Base-by-base conservation (phyloP, 2,113 vertebrate genomes). In the Mesitornis unicolor region DNA sequence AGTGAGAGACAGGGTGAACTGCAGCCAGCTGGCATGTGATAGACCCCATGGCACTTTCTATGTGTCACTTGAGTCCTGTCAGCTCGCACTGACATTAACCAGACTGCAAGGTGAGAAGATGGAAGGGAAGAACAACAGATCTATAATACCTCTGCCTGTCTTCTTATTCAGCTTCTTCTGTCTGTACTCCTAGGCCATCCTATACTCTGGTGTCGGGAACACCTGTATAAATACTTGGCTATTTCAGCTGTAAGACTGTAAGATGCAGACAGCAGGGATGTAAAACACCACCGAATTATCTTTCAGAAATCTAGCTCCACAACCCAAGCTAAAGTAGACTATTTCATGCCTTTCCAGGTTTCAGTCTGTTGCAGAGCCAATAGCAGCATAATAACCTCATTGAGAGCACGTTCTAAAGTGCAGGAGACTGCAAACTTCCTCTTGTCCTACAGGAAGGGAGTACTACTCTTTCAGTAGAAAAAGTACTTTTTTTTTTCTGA, bases 341-440 rank as follows among this genome's bases (percentile, higher is more conserved):
- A 16, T 84, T 75, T 84, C 28, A 31, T 68, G 20, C 57, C 84
- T 90, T 48, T 24, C 53, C 42, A 74, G 35, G 38, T 75, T 94
- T 91, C 64, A 60, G 20, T 56, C 60, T 94, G 75, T 81, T 24
- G 1, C 56, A 83, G 43, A 92, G 78, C 70, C 86, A 95, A 70
- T 7, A 76, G 26, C 11, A 87, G 53, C 53, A 88, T 76, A 90
- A 90, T 63, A 96, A 75, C 47, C 14, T 90, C 45, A 59, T 48
- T 89, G 78, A 94, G 64, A 88, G 18, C 24, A 51, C 43, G 45
- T 47, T n/a, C 40, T 84, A 25, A 85, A 91, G 48, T 54, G 50
- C 67, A 87, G 93, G 35, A 84, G 61, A 87, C 87, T 92, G 35
- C 35, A 91, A 63, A 93, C 79, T 94, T 85, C 68, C 61, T 85